Percentiles rank a stretch among this genome's conserved stretches.
phyloP scores from a whole-genome alignment of 2,888 invertebrate species.

The Leptinotarsa peninsularis region DNA sequence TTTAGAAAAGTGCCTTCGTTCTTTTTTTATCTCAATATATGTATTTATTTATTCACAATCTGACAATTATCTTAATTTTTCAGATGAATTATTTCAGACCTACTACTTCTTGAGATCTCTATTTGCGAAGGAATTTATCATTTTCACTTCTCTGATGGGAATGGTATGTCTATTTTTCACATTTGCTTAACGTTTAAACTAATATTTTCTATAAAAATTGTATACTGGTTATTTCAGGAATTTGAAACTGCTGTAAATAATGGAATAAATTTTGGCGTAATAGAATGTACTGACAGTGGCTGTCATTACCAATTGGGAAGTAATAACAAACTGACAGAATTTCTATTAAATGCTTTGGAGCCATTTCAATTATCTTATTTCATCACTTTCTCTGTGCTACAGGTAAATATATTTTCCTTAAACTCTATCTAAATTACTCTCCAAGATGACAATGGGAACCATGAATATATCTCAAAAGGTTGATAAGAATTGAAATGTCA shows the following conservation, averaged over 20 bases:
- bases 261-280: slow-evolving; percentile 59
- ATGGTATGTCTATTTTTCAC: slow-evolving; percentile 61
- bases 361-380: slow-evolving; percentile 74
- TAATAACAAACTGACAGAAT: slow-evolving; percentile 67
- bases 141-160: slow-evolving; percentile 65
- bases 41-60: too few species aligned
- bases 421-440: slow-evolving; percentile 13
- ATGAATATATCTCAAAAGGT: too few species aligned
- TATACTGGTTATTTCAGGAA: slow-evolving; percentile 54
- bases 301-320: slow-evolving; percentile 63
- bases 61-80: slow-evolving; percentile 44
- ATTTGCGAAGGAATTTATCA: slow-evolving; percentile 75
- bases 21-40: too few species aligned
- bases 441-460: too few species aligned
- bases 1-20: too few species aligned
- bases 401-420: slow-evolving; percentile 64
- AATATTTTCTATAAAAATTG: not conserved
- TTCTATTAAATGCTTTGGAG: slow-evolving; percentile 73
- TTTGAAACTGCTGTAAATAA: slow-evolving; percentile 65
- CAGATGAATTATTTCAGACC: slow-evolving; percentile 68
- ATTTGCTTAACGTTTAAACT: not conserved
- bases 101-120: slow-evolving; percentile 69
- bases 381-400: slow-evolving; percentile 65
- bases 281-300: slow-evolving; percentile 52
- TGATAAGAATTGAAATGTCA: too few species aligned